phyloP scores from a whole-genome alignment of 1,140 invertebrate species.

The Drosophila pseudoobscura region DNA sequence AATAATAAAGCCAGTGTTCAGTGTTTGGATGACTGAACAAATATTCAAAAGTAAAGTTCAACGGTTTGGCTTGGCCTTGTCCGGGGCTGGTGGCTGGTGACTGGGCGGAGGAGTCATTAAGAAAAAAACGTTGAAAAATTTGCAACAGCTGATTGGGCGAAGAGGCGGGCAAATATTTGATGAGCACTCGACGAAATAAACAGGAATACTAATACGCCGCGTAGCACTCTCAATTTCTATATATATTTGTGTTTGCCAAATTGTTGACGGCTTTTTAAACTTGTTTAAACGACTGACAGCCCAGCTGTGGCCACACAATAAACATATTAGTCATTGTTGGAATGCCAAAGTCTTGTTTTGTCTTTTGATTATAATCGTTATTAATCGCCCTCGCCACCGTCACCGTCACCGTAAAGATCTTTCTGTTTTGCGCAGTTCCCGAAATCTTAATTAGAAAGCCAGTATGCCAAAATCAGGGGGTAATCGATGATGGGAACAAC shows the following conservation, averaged over 20 bases:
- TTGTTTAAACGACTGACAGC: slow-evolving; percentile 18
- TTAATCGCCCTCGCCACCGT: slow-evolving; percentile 4
- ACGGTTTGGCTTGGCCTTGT: slow-evolving; percentile 48
- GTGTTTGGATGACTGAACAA: slow-evolving; percentile 38
- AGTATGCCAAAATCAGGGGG: slow-evolving; percentile 13
- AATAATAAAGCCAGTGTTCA: slow-evolving; percentile 32
- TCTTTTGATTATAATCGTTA: slow-evolving; percentile 8
- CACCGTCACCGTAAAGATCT: neutral
- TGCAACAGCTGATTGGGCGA: slow-evolving; percentile 41
- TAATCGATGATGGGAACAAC: slow-evolving; percentile 14
- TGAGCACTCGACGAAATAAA: slow-evolving; percentile 25
- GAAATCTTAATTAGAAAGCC: slow-evolving; percentile 36
- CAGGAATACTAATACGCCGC: neutral
- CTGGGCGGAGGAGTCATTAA: slow-evolving; percentile 13
- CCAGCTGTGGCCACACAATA: slow-evolving; percentile 3
- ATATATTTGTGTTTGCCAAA: slow-evolving; percentile 21
- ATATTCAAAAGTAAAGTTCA: slow-evolving; percentile 47
- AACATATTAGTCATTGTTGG: slow-evolving; percentile 32
- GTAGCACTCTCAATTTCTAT: slow-evolving; percentile 23
- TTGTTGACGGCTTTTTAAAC: slow-evolving; percentile 25
- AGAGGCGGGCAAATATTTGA: slow-evolving; percentile 35
- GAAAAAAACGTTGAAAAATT: slow-evolving; percentile 26
- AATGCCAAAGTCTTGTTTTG: slow-evolving; percentile 6
- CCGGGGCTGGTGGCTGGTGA: slow-evolving; percentile 6
- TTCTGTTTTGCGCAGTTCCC: slow-evolving; percentile 38